Conservation (phyloP, 2,113 vertebrate genomes). For the Erythrolamprus reginae region DNA sequence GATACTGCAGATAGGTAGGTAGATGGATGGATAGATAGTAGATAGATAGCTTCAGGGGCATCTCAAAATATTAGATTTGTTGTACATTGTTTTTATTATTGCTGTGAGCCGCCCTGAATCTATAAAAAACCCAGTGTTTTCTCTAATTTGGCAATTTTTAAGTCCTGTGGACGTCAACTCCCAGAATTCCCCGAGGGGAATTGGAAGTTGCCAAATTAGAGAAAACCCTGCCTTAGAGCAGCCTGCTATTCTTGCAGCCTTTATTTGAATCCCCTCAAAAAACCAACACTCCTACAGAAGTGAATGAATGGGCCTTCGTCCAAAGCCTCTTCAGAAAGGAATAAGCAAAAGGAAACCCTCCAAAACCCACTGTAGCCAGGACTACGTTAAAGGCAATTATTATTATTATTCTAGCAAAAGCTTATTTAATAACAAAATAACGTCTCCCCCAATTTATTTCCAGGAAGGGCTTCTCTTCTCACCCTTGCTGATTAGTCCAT, state of each 20-base stretch:
- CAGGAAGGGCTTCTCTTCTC: constrained; percentile 36
- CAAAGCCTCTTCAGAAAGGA: not conserved
- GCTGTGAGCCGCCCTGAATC: too few species aligned
- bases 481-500: constrained; percentile 49
- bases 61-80: too few species aligned
- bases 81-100: too few species aligned
- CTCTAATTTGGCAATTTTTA: not conserved
- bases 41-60: too few species aligned
- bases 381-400: not conserved
- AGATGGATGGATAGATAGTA: too few species aligned
- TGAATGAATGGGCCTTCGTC: not conserved
- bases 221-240: not conserved
- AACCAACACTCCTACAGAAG: not conserved
- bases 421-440: constrained; percentile 22
- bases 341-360: fast-evolving
- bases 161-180: too few species aligned
- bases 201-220: not conserved
- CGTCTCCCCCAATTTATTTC: constrained; percentile 10
- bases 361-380: not conserved
- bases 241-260: not conserved
- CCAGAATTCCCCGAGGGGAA: not conserved
- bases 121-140: too few species aligned
- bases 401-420: not conserved
- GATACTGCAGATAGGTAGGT: too few species aligned
- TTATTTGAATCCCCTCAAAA: not conserved